Evolutionary conservation across 1,140 invertebrate species (phyloP).

Genomic region (fruit fly (Drosophila melanogaster)): Release_6_plus_ISO1_MT NT_037436.4:1695501-1696000

Average conservation of each 20-base stretch:
- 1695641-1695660: conserved; percentile 41
- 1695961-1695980: not conserved
- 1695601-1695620: conserved; percentile 57
- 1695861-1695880: conserved; percentile 3
- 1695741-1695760: conserved; percentile 16
- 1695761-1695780: conserved; percentile 29
- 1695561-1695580: conserved; percentile 20
- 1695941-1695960: conserved; percentile 27
- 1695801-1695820: conserved; percentile 1
- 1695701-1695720: not conserved
- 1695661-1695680: conserved; percentile 38
- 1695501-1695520: conserved; percentile 11
- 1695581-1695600: conserved; percentile 46
- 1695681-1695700: not conserved
- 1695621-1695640: conserved; percentile 47
- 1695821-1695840: conserved; percentile 20
- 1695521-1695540: not conserved
- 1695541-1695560: conserved; percentile 21
- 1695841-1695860: conserved; percentile 46
- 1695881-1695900: conserved; percentile 20
- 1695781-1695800: not conserved
- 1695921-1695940: conserved; percentile 39
- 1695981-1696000: conserved; percentile 11
- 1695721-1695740: not conserved
- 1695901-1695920: conserved; percentile 29